Base-by-base conservation (phyloP, 2,888 invertebrate species). In the Spodoptera littoralis region DNA sequence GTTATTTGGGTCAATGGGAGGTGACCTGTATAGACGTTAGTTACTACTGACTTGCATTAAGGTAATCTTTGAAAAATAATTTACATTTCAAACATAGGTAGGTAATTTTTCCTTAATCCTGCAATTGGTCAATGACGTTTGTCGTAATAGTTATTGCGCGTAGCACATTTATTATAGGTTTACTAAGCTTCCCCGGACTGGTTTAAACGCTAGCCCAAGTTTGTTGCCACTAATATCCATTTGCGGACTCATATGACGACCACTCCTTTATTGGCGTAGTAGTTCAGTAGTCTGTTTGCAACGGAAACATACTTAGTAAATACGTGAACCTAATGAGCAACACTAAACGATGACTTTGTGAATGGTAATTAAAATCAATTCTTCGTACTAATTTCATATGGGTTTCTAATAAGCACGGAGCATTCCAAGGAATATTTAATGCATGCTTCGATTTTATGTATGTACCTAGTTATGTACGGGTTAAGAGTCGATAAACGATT, bases 301-400 rank as follows among this genome's bases (percentile, higher is more conserved):
- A 76, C 57, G 76, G 73, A 76, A 76, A 77, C 65, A 60, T 73
- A 71, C 73, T 60, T 41, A 75, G 68, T 60, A 71, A 72, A 64
- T 68, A 75, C 73, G 73, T 73, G 77, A 72, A 71, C 62, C 49
- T 73, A 77, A 74, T 79, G 48, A 73, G 59, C 65, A 73, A 74
- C 53, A 70, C 68, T 71, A 79, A 79, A 73, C 74, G 73, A 77
- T 80, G 71, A 76, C 69, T 70, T 75, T 64, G 65, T 68, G 74
- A 56, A 67, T 76, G 70, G 45, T 61, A 71, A 79, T 69, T 67
- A 66, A 52, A 59, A 67, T 60, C 65, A 66, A 60, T 71, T 77
- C 71, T 50, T 12, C 46, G 65, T 60, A 68, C 59, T 77, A 55
- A 72, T 59, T 65, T 56, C 45, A 45, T 64, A 70, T 60, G 54